Evolutionary conservation across 2,113 vertebrate genomes (phyloP).

Genomic region (Mohoua ochrocephala): DNA sequence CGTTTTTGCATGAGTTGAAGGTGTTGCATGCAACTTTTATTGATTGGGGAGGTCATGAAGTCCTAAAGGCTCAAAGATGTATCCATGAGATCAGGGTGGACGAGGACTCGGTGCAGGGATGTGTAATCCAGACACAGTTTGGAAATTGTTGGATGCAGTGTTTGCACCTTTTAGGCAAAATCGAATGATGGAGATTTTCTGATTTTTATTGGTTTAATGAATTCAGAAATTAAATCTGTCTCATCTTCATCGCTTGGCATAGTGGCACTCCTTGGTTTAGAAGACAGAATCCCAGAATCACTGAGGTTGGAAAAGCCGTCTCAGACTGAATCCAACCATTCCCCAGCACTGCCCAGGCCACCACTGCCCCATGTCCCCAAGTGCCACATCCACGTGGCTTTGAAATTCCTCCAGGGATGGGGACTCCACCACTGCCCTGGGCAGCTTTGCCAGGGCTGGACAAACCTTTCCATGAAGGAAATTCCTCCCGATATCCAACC

Average conservation of each 20-base stretch:
- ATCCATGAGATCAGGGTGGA: not conserved
- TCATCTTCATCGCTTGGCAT: not conserved
- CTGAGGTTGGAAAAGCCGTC: not conserved
- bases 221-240: not conserved
- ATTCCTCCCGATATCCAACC: rapidly evolving
- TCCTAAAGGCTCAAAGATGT: not conserved
- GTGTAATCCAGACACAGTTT: rapidly evolving
- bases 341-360: not conserved
- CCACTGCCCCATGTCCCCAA: rapidly evolving
- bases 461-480: rapidly evolving
- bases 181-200: not conserved
- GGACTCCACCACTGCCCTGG: not conserved
- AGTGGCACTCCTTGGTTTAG: not conserved
- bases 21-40: rapidly evolving
- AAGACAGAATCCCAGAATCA: too few relatives aligned
- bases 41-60: not conserved
- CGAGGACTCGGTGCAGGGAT: not conserved
- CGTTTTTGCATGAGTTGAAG: not conserved
- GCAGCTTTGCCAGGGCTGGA: not conserved
- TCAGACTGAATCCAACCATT: not conserved
- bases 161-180: not conserved
- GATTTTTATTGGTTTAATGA: not conserved
- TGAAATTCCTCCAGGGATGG: not conserved
- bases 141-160: rapidly evolving
- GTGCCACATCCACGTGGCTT: not conserved